phyloP scores from a whole-genome alignment of 37 sponge, comb jelly and placozoan genomes.

The Agelas oroides region DNA sequence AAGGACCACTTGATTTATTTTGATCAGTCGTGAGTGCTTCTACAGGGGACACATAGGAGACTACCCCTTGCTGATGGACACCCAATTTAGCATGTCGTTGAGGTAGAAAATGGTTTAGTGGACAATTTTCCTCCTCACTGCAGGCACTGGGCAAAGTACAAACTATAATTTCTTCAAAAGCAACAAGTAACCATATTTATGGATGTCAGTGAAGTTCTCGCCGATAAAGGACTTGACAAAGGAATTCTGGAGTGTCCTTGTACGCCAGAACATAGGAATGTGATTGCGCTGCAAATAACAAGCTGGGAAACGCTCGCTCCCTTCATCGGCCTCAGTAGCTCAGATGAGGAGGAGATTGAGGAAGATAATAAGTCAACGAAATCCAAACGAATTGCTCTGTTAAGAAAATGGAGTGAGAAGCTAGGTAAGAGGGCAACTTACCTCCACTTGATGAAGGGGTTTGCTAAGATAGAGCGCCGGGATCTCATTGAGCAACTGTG shows the following conservation, averaged over 20 bases:
- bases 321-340: not conserved
- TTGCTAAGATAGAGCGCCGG: not conserved
- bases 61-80: no score
- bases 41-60: no score
- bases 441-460: not conserved
- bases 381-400: not conserved
- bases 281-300: not conserved
- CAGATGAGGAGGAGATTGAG: not conserved
- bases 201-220: no score
- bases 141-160: no score
- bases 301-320: not conserved
- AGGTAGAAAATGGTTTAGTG: no score
- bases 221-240: no score
- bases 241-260: not conserved
- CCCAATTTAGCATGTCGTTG: no score
- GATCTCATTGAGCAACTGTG: not conserved
- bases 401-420: conserved; percentile 5
- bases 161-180: no score
- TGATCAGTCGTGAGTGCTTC: no score
- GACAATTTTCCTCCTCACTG: no score
- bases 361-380: not conserved
- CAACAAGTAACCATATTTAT: no score
- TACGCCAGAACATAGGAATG: not conserved
- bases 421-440: not conserved
- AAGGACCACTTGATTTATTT: no score